Evolutionary conservation across 2,888 invertebrate species (phyloP).

Genomic region (Ectemnius continuus): DNA sequence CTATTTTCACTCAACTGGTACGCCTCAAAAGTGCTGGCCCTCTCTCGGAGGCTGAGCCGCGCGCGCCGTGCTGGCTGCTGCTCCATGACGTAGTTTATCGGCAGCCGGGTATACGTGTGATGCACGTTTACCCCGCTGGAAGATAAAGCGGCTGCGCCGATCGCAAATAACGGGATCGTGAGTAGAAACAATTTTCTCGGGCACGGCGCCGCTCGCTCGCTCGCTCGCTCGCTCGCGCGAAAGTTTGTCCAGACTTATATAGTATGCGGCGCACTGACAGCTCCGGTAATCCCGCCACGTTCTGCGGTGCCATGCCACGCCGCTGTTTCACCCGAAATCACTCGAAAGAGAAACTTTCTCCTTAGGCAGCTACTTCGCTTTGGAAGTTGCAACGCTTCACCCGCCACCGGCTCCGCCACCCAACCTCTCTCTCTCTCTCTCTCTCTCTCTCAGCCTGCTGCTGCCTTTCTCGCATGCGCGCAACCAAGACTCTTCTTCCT

Average conservation of each 20-base stretch:
- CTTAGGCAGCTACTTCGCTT: slow-evolving; percentile 14
- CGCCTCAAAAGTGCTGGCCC: too few species aligned
- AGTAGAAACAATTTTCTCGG: slow-evolving; percentile 10
- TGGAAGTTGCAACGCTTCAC: slow-evolving; percentile 24
- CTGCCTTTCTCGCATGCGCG: too few species aligned
- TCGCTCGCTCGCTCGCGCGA: not conserved
- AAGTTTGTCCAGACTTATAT: slow-evolving; percentile 10
- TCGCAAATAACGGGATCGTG: not conserved
- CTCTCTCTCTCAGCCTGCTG: too few species aligned
- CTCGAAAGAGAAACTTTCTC: slow-evolving; percentile 26
- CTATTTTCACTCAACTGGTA: too few species aligned
- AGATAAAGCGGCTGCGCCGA: slow-evolving; percentile 7
- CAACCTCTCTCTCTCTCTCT: too few species aligned
- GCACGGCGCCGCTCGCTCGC: too few species aligned
- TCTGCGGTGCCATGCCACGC: slow-evolving; percentile 1
- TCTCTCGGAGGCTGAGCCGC: too few species aligned
- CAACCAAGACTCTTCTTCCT: too few species aligned
- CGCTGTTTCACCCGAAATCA: slow-evolving; percentile 15
- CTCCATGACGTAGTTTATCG: too few species aligned
- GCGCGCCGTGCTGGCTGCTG: too few species aligned
- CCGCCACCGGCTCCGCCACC: not conserved
- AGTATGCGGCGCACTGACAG: slow-evolving; percentile 3
- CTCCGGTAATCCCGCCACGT: slow-evolving; percentile 10
- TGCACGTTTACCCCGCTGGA: not conserved
- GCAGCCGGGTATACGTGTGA: not conserved